Evolutionary conservation across 2,113 vertebrate species (phyloP).

Genomic region (Salvelinus fontinalis): DNA sequence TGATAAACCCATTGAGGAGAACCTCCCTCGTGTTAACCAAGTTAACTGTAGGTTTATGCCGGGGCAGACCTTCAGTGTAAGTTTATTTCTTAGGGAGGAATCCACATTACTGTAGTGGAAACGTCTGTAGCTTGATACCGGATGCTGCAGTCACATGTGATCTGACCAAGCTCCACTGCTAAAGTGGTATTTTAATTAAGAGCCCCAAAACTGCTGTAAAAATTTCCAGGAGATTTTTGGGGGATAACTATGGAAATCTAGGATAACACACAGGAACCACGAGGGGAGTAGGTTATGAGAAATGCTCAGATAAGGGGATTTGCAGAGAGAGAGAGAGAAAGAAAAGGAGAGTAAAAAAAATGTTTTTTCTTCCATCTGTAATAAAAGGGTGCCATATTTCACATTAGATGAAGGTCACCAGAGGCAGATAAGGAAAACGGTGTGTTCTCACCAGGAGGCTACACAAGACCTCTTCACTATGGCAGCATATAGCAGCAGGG

Average conservation of each 20-base stretch:
- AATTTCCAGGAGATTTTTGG: not conserved
- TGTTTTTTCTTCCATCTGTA: not conserved
- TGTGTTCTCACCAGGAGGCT: not conserved
- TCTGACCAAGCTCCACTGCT: not conserved
- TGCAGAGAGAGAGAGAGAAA: not conserved
- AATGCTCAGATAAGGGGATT: too few species aligned
- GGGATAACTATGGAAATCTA: not conserved
- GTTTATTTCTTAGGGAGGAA: conserved; percentile 5
- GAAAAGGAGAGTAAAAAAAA: not conserved
- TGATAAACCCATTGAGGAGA: conserved; percentile 4
- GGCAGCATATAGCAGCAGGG: not conserved
- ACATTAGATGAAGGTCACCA: not conserved
- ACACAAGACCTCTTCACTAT: not conserved
- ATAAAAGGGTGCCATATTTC: not conserved
- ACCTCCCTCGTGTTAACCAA: not conserved
- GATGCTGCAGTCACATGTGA: conserved; percentile 12
- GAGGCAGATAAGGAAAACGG: not conserved
- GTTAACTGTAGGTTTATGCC: conserved; percentile 4
- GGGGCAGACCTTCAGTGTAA: conserved; percentile 7
- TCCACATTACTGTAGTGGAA: conserved; percentile 9
- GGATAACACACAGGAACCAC: not conserved
- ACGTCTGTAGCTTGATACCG: conserved; percentile 18
- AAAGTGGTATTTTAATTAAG: conserved; percentile 17
- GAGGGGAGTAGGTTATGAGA: not conserved
- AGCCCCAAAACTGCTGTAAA: not conserved